A percentile compares a stretch with the other conserved stretches of the same genome.
phyloP scores from a whole-genome alignment of 2,888 invertebrate species.

The Daptonema setosum region DNA sequence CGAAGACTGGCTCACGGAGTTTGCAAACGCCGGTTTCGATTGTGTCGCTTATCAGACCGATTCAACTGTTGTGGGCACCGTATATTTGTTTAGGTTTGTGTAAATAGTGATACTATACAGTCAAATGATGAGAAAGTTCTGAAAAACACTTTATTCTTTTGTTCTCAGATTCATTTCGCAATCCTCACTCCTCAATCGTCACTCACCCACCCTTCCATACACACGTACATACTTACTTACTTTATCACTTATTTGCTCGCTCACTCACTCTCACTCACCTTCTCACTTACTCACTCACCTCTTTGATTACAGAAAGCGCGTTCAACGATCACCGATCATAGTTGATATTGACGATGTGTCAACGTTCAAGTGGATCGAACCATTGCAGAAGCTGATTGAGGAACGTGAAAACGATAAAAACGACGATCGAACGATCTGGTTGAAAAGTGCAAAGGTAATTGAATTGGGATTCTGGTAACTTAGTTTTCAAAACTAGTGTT shows the following conservation, averaged over 20 bases:
- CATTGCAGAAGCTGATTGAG: constrained; percentile 32
- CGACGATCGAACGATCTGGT: constrained; percentile 33
- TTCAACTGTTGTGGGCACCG: constrained; percentile 14
- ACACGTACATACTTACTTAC: too few relatives aligned
- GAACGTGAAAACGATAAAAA: constrained; percentile 41
- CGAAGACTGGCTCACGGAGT: constrained; percentile 15
- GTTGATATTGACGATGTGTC: constrained; percentile 23
- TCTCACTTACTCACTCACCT: too few relatives aligned
- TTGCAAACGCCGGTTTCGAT: constrained; percentile 17
- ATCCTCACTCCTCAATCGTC: too few relatives aligned
- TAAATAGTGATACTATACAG: too few relatives aligned
- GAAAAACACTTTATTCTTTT: too few relatives aligned
- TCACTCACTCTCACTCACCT: too few relatives aligned
- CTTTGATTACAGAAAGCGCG: constrained; percentile 14
- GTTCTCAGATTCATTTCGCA: too few relatives aligned
- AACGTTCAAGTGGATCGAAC: constrained; percentile 24
- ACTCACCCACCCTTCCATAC: too few relatives aligned
- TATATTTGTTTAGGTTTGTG: constrained; percentile 20
- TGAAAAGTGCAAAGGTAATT: constrained; percentile 36
- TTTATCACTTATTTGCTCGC: too few relatives aligned
- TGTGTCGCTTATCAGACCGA: neutral
- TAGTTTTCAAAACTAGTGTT: too few relatives aligned
- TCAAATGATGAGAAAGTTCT: too few relatives aligned
- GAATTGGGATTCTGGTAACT: neutral
- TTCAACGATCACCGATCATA: constrained; percentile 18